phyloP scores from a whole-genome alignment of 2,113 vertebrate species.

The Sylvietta virens region DNA sequence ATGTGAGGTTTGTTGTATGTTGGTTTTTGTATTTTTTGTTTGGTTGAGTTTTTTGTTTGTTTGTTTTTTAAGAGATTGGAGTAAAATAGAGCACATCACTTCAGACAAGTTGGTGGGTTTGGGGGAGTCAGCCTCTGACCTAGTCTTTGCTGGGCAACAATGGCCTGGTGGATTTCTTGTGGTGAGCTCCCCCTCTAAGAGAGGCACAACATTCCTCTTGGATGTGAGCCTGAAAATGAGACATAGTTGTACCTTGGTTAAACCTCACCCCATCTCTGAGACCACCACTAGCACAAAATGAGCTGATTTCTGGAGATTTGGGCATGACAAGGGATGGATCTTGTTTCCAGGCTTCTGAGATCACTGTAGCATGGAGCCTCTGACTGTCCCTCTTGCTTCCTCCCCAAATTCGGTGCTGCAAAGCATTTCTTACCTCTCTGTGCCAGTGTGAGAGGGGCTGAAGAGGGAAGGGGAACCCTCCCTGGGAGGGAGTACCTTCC shows the following conservation, averaged over 20 bases:
- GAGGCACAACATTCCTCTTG: neutral
- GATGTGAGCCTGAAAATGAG: neutral
- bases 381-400: neutral
- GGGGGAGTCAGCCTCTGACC: fast-evolving
- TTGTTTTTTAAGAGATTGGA: neutral
- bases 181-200: neutral
- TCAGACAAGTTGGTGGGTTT: neutral
- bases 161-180: neutral
- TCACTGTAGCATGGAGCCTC: neutral
- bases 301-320: neutral
- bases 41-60: neutral
- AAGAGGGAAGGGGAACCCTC: neutral
- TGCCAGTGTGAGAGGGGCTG: neutral
- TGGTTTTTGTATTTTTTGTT: neutral
- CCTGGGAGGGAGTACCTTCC: neutral
- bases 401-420: neutral
- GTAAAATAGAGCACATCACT: neutral
- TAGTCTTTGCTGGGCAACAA: neutral
- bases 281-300: neutral
- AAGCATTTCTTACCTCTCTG: neutral
- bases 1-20: too few relatives aligned
- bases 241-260: neutral
- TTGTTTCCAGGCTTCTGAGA: neutral
- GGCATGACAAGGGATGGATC: neutral
- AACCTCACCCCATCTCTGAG: neutral